Evolutionary conservation across 37 sponge, comb jelly and placozoan genomes (phyloP).

Genomic region (Spongilla lacustris): DNA sequence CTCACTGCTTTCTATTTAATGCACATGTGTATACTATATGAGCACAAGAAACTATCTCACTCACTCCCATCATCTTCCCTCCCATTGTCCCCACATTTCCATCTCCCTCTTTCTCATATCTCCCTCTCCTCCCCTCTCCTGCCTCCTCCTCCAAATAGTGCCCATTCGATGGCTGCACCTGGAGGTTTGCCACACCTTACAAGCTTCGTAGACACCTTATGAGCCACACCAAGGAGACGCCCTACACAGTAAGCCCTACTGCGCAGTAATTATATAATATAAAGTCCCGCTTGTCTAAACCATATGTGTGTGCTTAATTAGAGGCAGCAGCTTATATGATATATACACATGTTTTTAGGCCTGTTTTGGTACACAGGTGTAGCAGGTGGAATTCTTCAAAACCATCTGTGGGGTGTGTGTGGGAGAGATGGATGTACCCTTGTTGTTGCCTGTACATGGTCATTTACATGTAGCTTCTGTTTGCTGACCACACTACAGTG

Average conservation of each 20-base stretch:
- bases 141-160: conserved; percentile 25
- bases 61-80: too few species aligned
- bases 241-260: conserved; percentile 45
- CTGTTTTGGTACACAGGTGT: too few species aligned
- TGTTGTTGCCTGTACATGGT: too few species aligned
- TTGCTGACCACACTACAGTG: conserved; percentile 45
- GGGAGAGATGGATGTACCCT: too few species aligned
- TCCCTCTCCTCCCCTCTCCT: conserved; percentile 7
- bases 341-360: too few species aligned
- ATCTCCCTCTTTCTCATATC: conserved; percentile 6
- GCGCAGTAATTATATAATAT: too few species aligned
- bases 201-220: conserved; percentile 69
- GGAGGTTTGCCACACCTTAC: conserved; percentile 79
- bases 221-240: conserved; percentile 78
- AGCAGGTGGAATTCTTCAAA: too few species aligned
- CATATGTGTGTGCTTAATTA: not conserved
- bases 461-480: too few species aligned
- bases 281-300: not conserved
- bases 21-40: not conserved
- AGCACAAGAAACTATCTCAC: too few species aligned
- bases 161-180: conserved; percentile 74
- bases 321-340: too few species aligned
- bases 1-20: not conserved
- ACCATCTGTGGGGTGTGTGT: too few species aligned
- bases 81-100: not conserved